These are phyloP conservation scores for Pseudonaja textilis DNA, from an alignment of 2,113 vertebrate genomes.

Conservation along the genomic window DNA sequence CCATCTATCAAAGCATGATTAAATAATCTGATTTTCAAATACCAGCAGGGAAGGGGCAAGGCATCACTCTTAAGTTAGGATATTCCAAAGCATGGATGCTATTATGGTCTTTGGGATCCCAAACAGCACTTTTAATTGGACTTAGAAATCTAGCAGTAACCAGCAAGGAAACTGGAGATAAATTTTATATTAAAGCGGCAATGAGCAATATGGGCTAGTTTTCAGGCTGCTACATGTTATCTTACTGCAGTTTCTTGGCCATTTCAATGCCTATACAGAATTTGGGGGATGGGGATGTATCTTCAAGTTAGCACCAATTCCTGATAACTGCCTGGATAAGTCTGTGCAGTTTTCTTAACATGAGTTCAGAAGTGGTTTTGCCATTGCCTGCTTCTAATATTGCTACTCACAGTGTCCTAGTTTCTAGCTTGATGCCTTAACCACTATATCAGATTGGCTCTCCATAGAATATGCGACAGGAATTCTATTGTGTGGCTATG, in stretches of 20 bases:
- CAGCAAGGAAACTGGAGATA: neutral
- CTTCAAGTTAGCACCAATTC: neutral
- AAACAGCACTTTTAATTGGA: neutral
- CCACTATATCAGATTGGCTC: neutral
- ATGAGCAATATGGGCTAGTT: neutral
- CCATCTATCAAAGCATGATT: neutral
- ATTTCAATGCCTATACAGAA: neutral
- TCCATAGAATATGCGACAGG: neutral
- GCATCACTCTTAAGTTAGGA: neutral
- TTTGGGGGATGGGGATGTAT: fast-evolving
- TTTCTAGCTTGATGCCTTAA: neutral
- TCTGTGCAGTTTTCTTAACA: neutral
- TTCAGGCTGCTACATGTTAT: neutral
- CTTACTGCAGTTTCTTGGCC: neutral
- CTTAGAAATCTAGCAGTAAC: neutral
- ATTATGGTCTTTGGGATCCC: neutral
- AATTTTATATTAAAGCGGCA: neutral
- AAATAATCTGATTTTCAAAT: neutral
- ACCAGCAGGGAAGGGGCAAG: neutral
- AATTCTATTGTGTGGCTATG: neutral
- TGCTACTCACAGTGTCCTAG: neutral
- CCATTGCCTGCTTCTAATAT: neutral
- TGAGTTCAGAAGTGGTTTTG: neutral
- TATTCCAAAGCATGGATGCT: neutral
- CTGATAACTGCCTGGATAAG: neutral